A percentile compares a stretch with the other conserved stretches of the same genome.
These are phyloP conservation scores for Hydrophis major DNA, from an alignment of 2,797 vertebrate species.

Conservation along the genomic window DNA sequence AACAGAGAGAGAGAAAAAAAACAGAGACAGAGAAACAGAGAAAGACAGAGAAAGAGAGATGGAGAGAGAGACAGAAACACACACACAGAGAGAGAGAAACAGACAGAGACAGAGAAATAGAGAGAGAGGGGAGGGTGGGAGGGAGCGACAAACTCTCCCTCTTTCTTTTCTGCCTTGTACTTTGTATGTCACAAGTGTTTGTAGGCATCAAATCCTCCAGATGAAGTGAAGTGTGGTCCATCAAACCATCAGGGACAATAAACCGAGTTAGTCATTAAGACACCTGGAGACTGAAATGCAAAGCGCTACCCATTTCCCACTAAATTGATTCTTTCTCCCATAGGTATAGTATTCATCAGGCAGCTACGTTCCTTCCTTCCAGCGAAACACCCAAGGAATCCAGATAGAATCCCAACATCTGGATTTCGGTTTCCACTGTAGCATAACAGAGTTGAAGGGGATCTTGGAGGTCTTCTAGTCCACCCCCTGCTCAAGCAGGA, in stretches of 20 bases:
- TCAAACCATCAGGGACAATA: background rate
- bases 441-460: background rate
- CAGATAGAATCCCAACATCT: background rate
- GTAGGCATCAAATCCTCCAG: background rate
- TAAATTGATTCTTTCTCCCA: background rate
- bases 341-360: background rate
- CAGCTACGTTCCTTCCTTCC: background rate
- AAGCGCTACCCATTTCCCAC: background rate
- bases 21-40: fast-evolving
- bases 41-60: no score
- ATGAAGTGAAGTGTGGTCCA: background rate
- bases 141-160: background rate
- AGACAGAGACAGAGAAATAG: no score
- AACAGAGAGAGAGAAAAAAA: no score
- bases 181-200: background rate
- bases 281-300: background rate
- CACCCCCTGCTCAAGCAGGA: no score
- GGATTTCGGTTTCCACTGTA: background rate
- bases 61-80: fast-evolving
- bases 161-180: background rate
- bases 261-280: background rate
- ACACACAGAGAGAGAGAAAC: fast-evolving
- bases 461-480: background rate
- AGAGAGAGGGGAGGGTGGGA: no score
- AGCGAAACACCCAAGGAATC: background rate